These are phyloP conservation scores for Palythoa grandis DNA, from an alignment of 92 coral and sea anemone genomes.

Conservation along the genomic window DNA sequence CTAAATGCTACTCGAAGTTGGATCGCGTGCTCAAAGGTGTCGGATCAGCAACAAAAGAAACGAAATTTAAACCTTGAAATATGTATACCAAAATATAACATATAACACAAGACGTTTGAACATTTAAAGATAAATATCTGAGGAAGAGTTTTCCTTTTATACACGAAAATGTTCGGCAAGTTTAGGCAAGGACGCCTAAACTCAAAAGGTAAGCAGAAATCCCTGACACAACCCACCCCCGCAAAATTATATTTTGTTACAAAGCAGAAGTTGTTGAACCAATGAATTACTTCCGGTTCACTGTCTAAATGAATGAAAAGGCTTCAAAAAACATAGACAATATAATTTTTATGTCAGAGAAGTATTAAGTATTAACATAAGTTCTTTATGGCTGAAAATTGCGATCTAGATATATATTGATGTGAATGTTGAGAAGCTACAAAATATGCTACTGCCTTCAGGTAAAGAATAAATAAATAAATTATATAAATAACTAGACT, in stretches of 20 bases:
- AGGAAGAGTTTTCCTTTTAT: background rate
- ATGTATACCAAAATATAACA: background rate
- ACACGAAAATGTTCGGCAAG: background rate
- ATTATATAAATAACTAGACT: too few relatives aligned
- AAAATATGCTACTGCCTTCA: too few relatives aligned
- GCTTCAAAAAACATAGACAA: too few relatives aligned
- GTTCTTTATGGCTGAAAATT: too few relatives aligned
- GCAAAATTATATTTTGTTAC: slow-evolving; percentile 16
- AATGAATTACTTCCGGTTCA: background rate
- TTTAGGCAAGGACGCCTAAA: background rate
- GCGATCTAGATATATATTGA: too few relatives aligned
- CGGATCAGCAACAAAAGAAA: background rate
- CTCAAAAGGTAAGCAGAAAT: background rate
- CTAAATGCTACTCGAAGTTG: background rate
- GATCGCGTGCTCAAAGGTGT: slow-evolving; percentile 17
- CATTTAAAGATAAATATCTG: background rate
- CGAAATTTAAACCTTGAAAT: slow-evolving; percentile 1
- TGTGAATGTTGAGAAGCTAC: too few relatives aligned
- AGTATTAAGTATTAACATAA: too few relatives aligned
- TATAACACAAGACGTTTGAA: background rate
- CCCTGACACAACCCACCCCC: background rate
- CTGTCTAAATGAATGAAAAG: background rate
- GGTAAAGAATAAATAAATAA: too few relatives aligned
- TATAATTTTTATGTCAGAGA: too few relatives aligned
- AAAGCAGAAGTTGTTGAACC: background rate